Base-by-base conservation (phyloP, 2,113 vertebrate species). In the Hyperopisus bebe region DNA sequence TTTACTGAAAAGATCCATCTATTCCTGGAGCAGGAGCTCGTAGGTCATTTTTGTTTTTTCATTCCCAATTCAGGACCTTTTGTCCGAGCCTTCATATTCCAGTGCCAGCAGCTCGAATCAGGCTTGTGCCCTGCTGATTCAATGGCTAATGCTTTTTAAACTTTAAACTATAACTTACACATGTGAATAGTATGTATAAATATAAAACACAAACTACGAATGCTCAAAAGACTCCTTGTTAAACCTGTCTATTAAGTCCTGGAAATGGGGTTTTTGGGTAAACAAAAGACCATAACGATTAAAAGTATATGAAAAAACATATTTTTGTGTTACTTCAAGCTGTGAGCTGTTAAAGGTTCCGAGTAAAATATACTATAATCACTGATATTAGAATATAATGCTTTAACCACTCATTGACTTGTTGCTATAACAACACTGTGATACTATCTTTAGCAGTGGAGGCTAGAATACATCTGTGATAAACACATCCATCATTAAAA, bases 391-490 rank as follows among this genome's bases (percentile, higher is more conserved):
- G 55, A 74, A 74, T 86, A 31, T 90, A 86, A 86, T 86, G 27
- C 42, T 50, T 46, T 86, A 27, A 86, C 13, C 27, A 8, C 89
- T 90, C 89, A 50, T 86, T 90, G 83, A 90, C 55, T 90, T 48
- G 83, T 90, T 90, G 82, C 89, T 85, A 90, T 86, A 90, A 90
- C 83, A 90, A 90, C 83, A 53, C 53, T 89, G 70, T 39, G 44
- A 89, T 89, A 48, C 88, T 84, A 84, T 86, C 83, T 90, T 74
- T 86, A 83, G 39, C 53, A 39, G 9, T 47, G 27, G 82, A 47
- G 13, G 77, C 50, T 55, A 48, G 89, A 86, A 27, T 89, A 80
- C 88, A 89, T 89, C 77, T 58, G 50, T 35, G 53, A 82, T 46
- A 83, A 58, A 83, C 39, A 62, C 51, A 62, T 84, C 77, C 80